Base-by-base conservation (phyloP, 1,140 invertebrate genomes). In the Megathymus violae region DNA sequence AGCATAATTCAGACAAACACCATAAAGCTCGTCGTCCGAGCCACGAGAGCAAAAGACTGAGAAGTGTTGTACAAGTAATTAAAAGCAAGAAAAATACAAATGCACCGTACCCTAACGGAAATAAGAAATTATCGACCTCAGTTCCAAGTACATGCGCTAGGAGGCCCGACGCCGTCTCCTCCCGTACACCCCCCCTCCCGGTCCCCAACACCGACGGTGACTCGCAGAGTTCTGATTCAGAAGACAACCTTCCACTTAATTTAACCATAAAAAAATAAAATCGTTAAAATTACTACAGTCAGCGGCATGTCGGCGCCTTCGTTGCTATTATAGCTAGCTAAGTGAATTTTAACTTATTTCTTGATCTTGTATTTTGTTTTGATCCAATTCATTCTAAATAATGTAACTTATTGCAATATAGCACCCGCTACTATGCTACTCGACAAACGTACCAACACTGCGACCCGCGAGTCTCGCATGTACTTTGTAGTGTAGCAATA, bases 51-150 rank as follows among this genome's bases (percentile, higher is more conserved):
- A 84, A 69, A 82, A 85, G 83, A 82, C 82, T 89, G 79, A 83
- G 70, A 64, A 89, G 85, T 69, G 87, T 88, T 52, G 82, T 88
- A 11, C 82, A 73, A 51, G 77, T 88, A 36, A 78, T 86, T 59
- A 70, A 71, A 56, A 74, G 71, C 46, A 66, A 74, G 63, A 78
- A 72, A 54, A 69, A 64, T 25, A 60, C 51, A 16, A 47, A 34
- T 17, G 16, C 9, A 27, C 14, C 17, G 0, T 34, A 34, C 41
- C 19, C 10, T 25, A 44, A 34, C 27, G 25, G 14, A 54, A 46
- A 34, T 16, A 16, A 46, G 9, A 36, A 46, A 19, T 15, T 16
- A 16, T 15, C 31, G 44, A 27, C 6, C 9, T 9, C 10, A 11
- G 46, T 14, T 5, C 43, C 19, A 22, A 31, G 25, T 51, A 25